A percentile compares a stretch with the other conserved stretches of the same genome.
Conservation (phyloP, 2,888 invertebrate species). For the Adela reaumurella region DNA sequence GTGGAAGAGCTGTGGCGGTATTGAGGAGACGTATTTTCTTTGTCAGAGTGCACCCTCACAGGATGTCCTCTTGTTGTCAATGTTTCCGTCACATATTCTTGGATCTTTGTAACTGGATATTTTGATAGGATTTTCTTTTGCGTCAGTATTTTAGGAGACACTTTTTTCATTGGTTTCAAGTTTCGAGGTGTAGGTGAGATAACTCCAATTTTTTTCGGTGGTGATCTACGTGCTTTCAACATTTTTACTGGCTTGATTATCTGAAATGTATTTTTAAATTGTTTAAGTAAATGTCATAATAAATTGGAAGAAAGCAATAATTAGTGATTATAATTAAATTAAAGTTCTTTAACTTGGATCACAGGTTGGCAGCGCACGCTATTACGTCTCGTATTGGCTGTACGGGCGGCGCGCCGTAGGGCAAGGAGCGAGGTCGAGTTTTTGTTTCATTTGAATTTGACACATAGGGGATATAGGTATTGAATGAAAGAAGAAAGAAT, state of each 20-base stretch:
- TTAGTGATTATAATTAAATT: too few species aligned
- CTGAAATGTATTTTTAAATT: too few species aligned
- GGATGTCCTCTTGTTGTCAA: neutral
- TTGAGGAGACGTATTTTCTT: conserved; percentile 25
- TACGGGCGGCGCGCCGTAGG: too few species aligned
- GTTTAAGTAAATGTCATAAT: too few species aligned
- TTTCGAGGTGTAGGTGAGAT: neutral
- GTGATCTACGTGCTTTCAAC: neutral
- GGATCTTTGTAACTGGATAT: neutral
- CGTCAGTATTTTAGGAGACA: neutral
- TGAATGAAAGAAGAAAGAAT: too few species aligned
- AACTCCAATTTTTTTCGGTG: neutral
- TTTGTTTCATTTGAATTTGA: too few species aligned
- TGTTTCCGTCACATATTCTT: neutral
- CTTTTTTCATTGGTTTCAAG: neutral
- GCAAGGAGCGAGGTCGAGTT: too few species aligned
- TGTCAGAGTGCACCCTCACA: conserved; percentile 16
- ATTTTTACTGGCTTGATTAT: neutral
- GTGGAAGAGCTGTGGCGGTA: conserved; percentile 19
- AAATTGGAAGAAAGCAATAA: too few species aligned
- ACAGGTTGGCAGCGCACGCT: too few species aligned
- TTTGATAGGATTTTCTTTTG: neutral
- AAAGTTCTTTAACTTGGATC: too few species aligned
- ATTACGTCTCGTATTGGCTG: too few species aligned
- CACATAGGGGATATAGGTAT: too few species aligned